A percentile compares a stretch with the other conserved stretches of the same genome.
phyloP scores from a whole-genome alignment of 1,140 invertebrate species.

The Penaeus chinensis region DNA sequence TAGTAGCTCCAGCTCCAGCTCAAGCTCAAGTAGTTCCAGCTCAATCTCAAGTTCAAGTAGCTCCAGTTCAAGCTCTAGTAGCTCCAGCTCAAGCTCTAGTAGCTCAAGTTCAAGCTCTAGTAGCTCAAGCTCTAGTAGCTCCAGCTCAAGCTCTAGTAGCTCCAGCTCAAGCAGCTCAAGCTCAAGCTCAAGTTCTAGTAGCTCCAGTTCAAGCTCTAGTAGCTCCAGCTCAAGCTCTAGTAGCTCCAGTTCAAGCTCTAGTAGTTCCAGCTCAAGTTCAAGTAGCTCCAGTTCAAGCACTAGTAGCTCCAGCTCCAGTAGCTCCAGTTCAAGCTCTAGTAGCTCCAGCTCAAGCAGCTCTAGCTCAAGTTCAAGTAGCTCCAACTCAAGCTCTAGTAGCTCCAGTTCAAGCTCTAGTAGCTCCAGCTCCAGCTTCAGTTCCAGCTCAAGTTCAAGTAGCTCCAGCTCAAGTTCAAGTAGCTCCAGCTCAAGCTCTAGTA shows the following conservation, averaged over 20 bases:
- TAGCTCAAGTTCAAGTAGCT: background rate
- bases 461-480: background rate
- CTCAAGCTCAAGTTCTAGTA: background rate
- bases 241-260: background rate
- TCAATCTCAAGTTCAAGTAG: background rate
- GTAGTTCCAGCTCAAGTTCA: background rate
- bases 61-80: constrained; percentile 13
- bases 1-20: background rate
- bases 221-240: background rate
- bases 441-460: too few species aligned
- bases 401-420: too few species aligned
- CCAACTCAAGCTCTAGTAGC: background rate
- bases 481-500: constrained; percentile 3
- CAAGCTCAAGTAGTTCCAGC: background rate
- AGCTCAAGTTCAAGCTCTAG: background rate
- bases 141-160: too few species aligned
- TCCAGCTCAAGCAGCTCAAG: background rate
- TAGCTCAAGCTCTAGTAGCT: too few species aligned
- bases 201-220: background rate
- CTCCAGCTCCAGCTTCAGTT: background rate
- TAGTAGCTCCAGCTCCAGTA: too few species aligned
- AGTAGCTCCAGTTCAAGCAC: constrained; percentile 5
- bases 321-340: too few species aligned
- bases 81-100: background rate
- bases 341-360: background rate